Percentiles rank a stretch among this genome's conserved stretches.
Conservation (phyloP, 2,797 vertebrate species). For the Prionace glauca region DNA sequence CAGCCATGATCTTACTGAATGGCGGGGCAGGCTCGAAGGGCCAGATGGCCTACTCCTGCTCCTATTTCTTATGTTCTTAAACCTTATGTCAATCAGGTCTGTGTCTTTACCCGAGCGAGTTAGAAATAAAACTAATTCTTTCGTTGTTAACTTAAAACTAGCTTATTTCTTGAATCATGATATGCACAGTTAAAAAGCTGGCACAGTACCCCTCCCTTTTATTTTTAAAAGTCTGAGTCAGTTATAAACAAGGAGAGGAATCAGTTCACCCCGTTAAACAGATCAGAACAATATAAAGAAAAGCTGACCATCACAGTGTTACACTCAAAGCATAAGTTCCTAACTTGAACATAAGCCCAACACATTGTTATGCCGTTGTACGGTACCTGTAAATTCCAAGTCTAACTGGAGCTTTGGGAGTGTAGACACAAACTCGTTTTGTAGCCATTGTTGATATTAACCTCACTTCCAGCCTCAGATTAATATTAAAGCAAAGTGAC, state of each 20-base stretch:
- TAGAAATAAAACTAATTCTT: too few species aligned
- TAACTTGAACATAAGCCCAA: neutral
- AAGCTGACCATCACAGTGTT: neutral
- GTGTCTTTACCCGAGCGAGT: too few species aligned
- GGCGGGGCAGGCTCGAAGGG: too few species aligned
- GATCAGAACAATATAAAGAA: neutral
- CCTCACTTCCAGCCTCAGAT: neutral
- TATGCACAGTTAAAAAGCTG: neutral
- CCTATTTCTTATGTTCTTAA: too few species aligned
- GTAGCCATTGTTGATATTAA: conserved; percentile 51
- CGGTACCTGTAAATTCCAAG: conserved; percentile 69
- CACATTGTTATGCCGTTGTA: neutral
- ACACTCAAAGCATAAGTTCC: neutral
- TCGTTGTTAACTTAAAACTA: too few species aligned
- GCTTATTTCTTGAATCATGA: neutral
- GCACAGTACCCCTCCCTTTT: neutral
- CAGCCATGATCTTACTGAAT: too few species aligned
- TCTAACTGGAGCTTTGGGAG: conserved; percentile 61
- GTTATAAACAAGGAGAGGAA: too few species aligned
- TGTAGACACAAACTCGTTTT: conserved; percentile 53
- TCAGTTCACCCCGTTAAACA: too few species aligned
- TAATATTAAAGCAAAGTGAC: neutral
- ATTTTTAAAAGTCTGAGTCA: neutral
- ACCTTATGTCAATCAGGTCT: too few species aligned
- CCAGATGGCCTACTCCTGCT: too few species aligned